Evolutionary conservation across 2,797 vertebrate genomes (phyloP), one percentile per base, ranked within the genome.

Genomic region (Pelochelys cantorii): DNA sequence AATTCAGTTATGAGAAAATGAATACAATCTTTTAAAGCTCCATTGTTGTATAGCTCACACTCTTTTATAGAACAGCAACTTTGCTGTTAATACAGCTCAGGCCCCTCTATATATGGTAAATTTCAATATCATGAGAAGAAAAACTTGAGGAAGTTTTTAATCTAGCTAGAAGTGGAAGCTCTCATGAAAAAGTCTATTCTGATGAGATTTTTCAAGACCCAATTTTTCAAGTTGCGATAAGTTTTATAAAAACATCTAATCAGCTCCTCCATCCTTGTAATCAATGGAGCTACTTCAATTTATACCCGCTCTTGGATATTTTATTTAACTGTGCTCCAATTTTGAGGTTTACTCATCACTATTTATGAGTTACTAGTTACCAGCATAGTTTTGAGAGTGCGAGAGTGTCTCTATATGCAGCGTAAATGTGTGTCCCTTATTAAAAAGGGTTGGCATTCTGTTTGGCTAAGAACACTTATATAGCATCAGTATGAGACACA

Each of bases 401-500:
- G 18, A 34, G 79, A 86, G 1, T 48, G 11, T 2, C 0, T 48
- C 60, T 83, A 4, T 59, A 65, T 79, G 27, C 8, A 74, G 31
- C 71, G 52, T 80, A 68, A 94, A 77, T 34, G n/a, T 59, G 77
- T 22, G 34, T 22, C 42, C 68, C 78, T 22, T 27, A 93, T 14
- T 9, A 57, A 55, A 86, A 25, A 53, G 7, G 65, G 80, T 85
- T 95, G 18, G 81, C 80, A 77, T 81, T 80, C 59, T 42, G 13
- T 59, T 62, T 84, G 7, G 74, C 15, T 88, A 81, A 37, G 31
- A 53, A 91, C 34, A 75, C 22, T 88, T 82, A 7, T 23, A 48
- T 89, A 88, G 77, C 31, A 86, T 90, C 60, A 90, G 20, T 81
- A 86, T 82, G 91, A 90, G 42, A 84, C 89, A 81, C 17, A 91